Evolutionary conservation across 2,797 vertebrate species (phyloP).

Genomic region (Micropoecilia bifurca): DNA sequence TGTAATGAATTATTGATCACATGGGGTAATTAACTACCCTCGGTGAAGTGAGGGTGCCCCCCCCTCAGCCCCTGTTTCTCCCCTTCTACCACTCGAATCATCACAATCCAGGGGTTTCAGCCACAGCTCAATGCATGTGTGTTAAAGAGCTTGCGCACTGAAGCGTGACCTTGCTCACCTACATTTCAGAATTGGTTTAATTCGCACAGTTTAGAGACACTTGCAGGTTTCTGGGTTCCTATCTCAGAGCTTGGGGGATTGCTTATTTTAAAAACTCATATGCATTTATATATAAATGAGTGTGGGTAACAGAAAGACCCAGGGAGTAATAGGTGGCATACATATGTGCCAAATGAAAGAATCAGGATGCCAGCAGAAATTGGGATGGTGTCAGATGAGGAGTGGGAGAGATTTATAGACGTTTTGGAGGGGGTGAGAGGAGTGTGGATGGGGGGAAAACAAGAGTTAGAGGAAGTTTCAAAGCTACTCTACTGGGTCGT

Average conservation of each 20-base stretch:
- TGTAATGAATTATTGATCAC: conserved; percentile 84
- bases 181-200: conserved; percentile 65
- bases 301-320: conserved; percentile 65
- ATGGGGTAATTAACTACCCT: conserved; percentile 82
- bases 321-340: conserved; percentile 57
- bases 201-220: conserved; percentile 46
- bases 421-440: conserved; percentile 53
- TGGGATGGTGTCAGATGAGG: conserved; percentile 59
- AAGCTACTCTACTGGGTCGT: conserved; percentile 71
- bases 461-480: conserved; percentile 53
- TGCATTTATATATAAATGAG: conserved; percentile 60
- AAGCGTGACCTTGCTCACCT: conserved; percentile 30
- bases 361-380: conserved; percentile 60
- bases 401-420: conserved; percentile 65
- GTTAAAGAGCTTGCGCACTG: conserved; percentile 35
- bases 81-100: conserved; percentile 45
- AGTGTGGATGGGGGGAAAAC: conserved; percentile 36
- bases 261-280: conserved; percentile 59
- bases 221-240: conserved; percentile 61
- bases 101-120: conserved; percentile 38
- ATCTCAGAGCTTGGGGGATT: conserved; percentile 53
- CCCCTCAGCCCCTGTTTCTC: conserved; percentile 24
- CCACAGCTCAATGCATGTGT: conserved; percentile 21
- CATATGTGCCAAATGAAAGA: conserved; percentile 60
- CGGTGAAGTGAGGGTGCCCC: conserved; percentile 48